Conservation (phyloP, 2,888 invertebrate genomes). For the Neoaliturus tenellus region DNA sequence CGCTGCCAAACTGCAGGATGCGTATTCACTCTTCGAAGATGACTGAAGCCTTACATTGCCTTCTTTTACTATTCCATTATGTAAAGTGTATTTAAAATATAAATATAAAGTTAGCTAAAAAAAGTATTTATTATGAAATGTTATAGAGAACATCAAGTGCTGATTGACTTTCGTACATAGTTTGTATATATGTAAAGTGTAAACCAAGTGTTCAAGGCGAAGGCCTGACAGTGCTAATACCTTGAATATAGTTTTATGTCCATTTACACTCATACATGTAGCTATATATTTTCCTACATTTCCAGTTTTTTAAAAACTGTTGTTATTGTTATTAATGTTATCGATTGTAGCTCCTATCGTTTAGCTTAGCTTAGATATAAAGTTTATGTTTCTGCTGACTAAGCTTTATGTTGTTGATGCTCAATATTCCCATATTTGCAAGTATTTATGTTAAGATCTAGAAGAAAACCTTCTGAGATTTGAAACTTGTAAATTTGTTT, state of each 20-base stretch:
- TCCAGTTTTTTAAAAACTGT: background rate
- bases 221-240: background rate
- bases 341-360: background rate
- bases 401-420: background rate
- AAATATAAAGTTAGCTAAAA: constrained; percentile 7
- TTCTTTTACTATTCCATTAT: constrained; percentile 38
- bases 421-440: background rate
- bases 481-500: too few species aligned
- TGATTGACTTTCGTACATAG: background rate
- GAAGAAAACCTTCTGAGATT: too few species aligned
- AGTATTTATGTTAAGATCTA: too few species aligned
- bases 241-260: background rate
- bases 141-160: background rate
- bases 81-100: constrained; percentile 17
- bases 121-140: constrained; percentile 12
- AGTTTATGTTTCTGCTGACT: background rate
- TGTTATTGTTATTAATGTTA: background rate
- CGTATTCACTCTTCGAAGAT: constrained; percentile 24
- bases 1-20: constrained; percentile 37
- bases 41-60: constrained; percentile 42
- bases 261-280: background rate
- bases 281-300: background rate
- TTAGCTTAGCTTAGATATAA: background rate
- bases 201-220: constrained; percentile 4
- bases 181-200: constrained; percentile 11